Base-by-base conservation (phyloP, 2,797 vertebrate genomes). In the Esox lucius region DNA sequence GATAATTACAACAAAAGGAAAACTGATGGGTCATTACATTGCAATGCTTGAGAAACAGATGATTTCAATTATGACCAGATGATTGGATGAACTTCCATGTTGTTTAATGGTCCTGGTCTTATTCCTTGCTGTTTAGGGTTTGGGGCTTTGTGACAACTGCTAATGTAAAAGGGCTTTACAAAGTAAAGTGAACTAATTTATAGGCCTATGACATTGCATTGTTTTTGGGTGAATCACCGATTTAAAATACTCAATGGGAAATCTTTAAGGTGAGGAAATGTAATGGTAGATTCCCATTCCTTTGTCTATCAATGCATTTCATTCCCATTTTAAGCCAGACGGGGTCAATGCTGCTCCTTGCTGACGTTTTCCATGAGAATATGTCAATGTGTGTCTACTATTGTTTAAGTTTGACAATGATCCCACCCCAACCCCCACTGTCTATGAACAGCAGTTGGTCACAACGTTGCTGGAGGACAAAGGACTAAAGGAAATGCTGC, bases 391-490 rank as follows among this genome's bases (percentile, higher is more conserved):
- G 56, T 59, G 56, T 59, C 22, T 11, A 24, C 7, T 56, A 61
- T 61, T 61, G 56, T 59, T 59, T 17, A 59, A 59, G n/a, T 59
- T 59, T 24, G 56, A 46, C 42, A 46, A 46, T 46, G 12, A 59
- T 22, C n/a, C 12, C 56, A 22, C 56, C 56, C 6, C 56, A 59
- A 24, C 56, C 56, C 56, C 56, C 56, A 24, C 56, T 22, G 66
- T 42, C 67, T 75, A 75, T 67, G 66, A 68, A 73, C 76, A 75
- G 77, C 69, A 73, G 73, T 74, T 28, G 71, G 76, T 75, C 71
- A 79, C 68, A 68, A 74, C 13, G 33, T 74, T 77, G 78, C 51
- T 31, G 19, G 71, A 73, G 76, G 75, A 86, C 83, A 86, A 84
- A 80, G 68, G 78, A 31, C 26, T 66, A 61, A 49, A 79, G 78